These are phyloP conservation scores for Indicator maculatus DNA, from an alignment of 2,113 vertebrate species.

Conservation along the genomic window DNA sequence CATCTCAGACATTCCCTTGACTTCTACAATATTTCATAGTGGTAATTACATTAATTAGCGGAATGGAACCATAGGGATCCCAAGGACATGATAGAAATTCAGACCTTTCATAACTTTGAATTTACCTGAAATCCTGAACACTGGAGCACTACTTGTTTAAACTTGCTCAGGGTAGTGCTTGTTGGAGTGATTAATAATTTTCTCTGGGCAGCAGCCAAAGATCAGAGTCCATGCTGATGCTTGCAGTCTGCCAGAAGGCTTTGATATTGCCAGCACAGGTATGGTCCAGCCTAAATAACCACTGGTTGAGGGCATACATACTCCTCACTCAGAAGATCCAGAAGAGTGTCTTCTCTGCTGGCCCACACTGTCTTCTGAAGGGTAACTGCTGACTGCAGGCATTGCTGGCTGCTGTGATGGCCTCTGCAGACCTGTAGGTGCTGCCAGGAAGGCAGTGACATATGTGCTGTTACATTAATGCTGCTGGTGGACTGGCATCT, in stretches of 20 bases:
- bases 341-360: not conserved
- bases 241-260: conserved; percentile 4
- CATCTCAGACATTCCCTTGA: not conserved
- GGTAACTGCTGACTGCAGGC: not conserved
- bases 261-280: not conserved
- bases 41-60: not conserved
- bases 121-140: not conserved
- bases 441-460: not conserved
- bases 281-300: not conserved
- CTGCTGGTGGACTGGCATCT: not conserved
- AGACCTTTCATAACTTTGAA: not conserved
- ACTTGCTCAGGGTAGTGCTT: not conserved
- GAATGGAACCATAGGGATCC: rapidly evolving
- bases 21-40: not conserved
- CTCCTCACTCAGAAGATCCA: not conserved
- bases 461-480: not conserved
- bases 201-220: conserved; percentile 18
- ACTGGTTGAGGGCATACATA: not conserved
- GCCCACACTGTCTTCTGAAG: not conserved
- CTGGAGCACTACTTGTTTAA: not conserved
- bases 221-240: conserved; percentile 14
- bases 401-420: not conserved
- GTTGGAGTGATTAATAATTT: conserved; percentile 1
- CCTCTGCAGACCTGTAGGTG: not conserved
- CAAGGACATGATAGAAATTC: not conserved